Conservation (phyloP, 2,113 vertebrate species). For the Cochlearius cochlearius region DNA sequence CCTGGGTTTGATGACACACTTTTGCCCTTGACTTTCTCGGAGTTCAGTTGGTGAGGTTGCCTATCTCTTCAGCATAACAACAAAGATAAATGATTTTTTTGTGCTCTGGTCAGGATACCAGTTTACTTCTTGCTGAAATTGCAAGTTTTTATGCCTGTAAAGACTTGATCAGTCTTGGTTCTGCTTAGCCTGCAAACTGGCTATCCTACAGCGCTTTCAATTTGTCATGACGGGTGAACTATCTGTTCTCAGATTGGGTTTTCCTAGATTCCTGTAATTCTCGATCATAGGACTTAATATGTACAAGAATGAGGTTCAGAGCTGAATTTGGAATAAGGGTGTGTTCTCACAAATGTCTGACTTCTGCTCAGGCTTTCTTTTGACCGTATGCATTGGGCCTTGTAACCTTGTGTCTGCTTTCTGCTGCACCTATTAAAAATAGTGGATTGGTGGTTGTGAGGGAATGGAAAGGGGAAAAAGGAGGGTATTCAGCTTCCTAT, state of each 20-base stretch:
- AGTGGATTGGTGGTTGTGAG: neutral
- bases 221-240: neutral
- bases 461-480: neutral
- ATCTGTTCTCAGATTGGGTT: neutral
- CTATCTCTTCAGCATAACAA: neutral
- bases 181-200: neutral
- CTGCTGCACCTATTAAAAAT: neutral
- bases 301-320: neutral
- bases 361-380: neutral
- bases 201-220: neutral
- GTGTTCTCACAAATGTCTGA: neutral
- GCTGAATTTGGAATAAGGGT: neutral
- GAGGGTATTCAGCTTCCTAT: neutral
- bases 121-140: neutral
- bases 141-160: neutral
- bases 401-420: neutral
- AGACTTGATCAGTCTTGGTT: neutral
- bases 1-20: neutral
- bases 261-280: neutral
- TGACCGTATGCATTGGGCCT: neutral
- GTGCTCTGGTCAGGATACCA: neutral
- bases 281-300: neutral
- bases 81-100: neutral
- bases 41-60: neutral
- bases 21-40: neutral